Conservation (phyloP, 1,140 invertebrate genomes). For the Drosophila ercepeae region DNA sequence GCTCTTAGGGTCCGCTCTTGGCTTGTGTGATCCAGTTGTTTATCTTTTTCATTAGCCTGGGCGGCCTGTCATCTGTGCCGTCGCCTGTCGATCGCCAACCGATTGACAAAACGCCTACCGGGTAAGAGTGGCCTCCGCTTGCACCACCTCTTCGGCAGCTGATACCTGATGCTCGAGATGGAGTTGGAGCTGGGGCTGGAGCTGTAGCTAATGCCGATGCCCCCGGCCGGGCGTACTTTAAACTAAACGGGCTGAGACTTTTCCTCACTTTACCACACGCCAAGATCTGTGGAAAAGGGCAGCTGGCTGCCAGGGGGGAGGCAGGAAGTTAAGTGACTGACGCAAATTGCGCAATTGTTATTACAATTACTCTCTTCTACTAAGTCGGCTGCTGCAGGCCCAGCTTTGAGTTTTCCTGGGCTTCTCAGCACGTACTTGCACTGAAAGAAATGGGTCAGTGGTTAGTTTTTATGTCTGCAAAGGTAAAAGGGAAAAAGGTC, state of each 20-base stretch:
- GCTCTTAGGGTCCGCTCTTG: conserved; percentile 6
- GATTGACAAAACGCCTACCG: conserved; percentile 77
- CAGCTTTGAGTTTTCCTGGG: conserved; percentile 7
- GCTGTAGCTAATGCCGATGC: conserved; percentile 25
- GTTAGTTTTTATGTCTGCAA: too few relatives aligned
- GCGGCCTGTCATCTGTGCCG: conserved; percentile 78
- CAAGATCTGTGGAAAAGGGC: conserved; percentile 29
- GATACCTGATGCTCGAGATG: conserved; percentile 13
- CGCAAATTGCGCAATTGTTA: conserved; percentile 81
- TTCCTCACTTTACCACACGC: conserved; percentile 66
- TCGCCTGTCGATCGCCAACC: conserved; percentile 72
- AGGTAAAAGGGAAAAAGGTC: too few relatives aligned
- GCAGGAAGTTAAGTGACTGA: conserved; percentile 70
- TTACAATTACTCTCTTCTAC: conserved; percentile 77
- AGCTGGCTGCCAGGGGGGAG: background rate
- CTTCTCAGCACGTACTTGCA: conserved; percentile 50
- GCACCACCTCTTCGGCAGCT: conserved; percentile 13
- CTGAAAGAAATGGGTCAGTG: conserved; percentile 18
- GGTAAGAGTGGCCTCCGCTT: conserved; percentile 11
- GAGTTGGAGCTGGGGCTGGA: background rate
- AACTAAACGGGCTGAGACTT: conserved; percentile 65
- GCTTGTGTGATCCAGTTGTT: conserved; percentile 72
- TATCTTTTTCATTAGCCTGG: conserved; percentile 81
- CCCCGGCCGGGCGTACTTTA: conserved; percentile 12
- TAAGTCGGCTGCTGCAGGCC: conserved; percentile 41